phyloP scores from a whole-genome alignment of 2,113 vertebrate species.

The Manacus vitellinus region DNA sequence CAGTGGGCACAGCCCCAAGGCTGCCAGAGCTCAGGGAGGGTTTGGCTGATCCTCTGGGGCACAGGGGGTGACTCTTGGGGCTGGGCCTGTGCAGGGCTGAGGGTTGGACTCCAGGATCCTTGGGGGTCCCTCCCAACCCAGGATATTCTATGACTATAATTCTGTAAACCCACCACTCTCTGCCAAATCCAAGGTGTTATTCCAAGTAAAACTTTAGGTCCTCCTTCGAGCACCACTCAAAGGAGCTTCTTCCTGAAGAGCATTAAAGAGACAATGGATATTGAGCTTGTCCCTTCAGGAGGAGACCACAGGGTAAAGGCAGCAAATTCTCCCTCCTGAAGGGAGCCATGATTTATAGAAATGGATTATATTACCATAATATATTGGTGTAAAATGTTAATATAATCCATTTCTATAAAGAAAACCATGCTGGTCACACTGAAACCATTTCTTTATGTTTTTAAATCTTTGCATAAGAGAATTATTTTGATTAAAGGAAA shows the following conservation, averaged over 20 bases:
- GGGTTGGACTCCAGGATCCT: accelerated
- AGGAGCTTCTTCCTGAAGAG: neutral
- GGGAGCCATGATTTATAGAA: accelerated
- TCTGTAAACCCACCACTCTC: neutral
- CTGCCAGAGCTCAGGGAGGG: neutral
- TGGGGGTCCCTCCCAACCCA: neutral
- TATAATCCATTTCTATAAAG: neutral
- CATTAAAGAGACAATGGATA: neutral
- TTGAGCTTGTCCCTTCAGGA: neutral
- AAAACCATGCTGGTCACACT: neutral
- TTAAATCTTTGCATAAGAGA: neutral
- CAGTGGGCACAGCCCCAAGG: neutral
- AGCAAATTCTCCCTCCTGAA: neutral
- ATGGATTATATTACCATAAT: accelerated
- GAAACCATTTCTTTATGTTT: neutral
- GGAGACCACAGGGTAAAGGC: neutral
- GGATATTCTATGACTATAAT: neutral
- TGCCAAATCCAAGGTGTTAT: neutral
- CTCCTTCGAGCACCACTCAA: neutral
- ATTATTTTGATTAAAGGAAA: neutral
- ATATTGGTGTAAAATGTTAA: neutral
- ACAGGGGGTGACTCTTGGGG: neutral
- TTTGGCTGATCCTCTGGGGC: too few species aligned
- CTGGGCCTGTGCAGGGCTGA: neutral
- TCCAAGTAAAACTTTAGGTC: neutral